phyloP scores from a whole-genome alignment of 1,140 invertebrate genomes.

The Riptortus pedestris region DNA sequence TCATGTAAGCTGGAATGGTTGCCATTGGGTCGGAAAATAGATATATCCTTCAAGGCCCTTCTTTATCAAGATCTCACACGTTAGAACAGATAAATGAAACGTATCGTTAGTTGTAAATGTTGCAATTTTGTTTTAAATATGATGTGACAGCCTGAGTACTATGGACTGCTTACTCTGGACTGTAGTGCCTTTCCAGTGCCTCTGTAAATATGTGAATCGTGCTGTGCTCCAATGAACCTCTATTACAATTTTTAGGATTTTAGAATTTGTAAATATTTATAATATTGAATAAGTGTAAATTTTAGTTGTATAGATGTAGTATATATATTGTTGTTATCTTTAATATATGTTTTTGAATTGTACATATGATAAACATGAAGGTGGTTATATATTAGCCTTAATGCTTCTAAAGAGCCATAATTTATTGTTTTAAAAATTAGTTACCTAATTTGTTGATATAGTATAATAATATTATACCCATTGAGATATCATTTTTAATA shows the following conservation, averaged over 20 bases:
- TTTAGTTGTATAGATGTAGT: slow-evolving; percentile 10
- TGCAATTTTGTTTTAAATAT: too few species aligned
- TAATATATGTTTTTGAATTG: slow-evolving; percentile 12
- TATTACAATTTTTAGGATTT: background rate
- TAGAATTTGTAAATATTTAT: background rate
- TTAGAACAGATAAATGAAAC: too few species aligned
- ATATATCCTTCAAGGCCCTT: too few species aligned
- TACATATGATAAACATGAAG: background rate
- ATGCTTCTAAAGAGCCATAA: slow-evolving; percentile 13
- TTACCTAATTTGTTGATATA: slow-evolving; percentile 4
- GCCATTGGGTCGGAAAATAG: too few species aligned
- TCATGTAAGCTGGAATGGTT: too few species aligned
- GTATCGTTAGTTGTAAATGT: too few species aligned
- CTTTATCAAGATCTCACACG: too few species aligned
- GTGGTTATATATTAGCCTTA: background rate
- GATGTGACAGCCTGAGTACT: too few species aligned
- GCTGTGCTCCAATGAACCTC: background rate
- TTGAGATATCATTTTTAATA: slow-evolving; percentile 11
- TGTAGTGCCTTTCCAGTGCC: background rate
- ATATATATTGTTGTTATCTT: slow-evolving; percentile 4
- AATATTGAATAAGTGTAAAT: background rate
- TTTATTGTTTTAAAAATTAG: slow-evolving; percentile 15
- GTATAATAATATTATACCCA: background rate
- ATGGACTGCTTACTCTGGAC: too few species aligned
- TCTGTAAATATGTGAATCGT: background rate